Evolutionary conservation across 37 sponge, comb jelly and placozoan species (phyloP), one percentile per base, ranked within the genome.

Genomic region (Sycon ciliatum): DNA sequence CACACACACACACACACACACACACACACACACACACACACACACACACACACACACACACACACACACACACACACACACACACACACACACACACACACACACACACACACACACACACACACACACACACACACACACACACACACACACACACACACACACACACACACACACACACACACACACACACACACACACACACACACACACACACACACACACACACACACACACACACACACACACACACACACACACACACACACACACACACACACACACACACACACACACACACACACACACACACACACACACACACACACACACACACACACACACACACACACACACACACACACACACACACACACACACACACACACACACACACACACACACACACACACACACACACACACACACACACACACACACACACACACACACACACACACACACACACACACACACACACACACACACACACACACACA

Each of bases 191-290:
- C 24, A 60, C 63, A 60, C 24, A 60, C 63, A 60, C 63, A 60
- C 24, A 60, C 63, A 60, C 63, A 60, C 24, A 60, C 63, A 60
- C 63, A 60, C 24, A 60, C 63, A 60, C 63, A 60, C 24, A 60
- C 63, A 60, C 63, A 60, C 24, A 60, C 63, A 60, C 63, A 60
- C 24, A 60, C 63, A 60, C 63, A 60, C 24, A 60, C 63, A 60
- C 63, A 60, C 63, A 60, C 63, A 60, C 63, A 60, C 63, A 60
- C 63, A 60, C 63, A 58, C 74, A 68, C 69, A 68, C 69, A 68
- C 69, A 26, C 26, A 28, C 34, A 67, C 39, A 9, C 54, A 61
- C 16, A 5, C 1, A 52, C 27, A 40, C 11, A 29, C 9, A 3
- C 3, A 24, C 33, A 33, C 46, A 76, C 36, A 26, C n/a, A 34